Evolutionary conservation across 2,113 vertebrate species (phyloP).

Genomic region (Furnarius figulus): DNA sequence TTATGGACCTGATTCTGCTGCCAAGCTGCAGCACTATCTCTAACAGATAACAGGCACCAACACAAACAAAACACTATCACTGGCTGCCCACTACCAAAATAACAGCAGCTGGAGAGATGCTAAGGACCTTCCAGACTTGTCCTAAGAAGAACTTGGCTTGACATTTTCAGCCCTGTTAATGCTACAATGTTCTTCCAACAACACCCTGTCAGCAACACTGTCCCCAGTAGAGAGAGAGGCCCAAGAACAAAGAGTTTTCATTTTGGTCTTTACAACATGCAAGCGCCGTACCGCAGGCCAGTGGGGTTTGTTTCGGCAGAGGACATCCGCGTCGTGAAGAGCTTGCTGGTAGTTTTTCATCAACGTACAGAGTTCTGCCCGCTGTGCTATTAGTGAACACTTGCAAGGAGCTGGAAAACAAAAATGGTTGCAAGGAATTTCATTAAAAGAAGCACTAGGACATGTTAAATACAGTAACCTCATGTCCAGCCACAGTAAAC

Average conservation of each 20-base stretch:
- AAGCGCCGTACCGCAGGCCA: slow-evolving; percentile 79
- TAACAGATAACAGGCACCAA: background rate
- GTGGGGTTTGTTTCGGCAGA: slow-evolving; percentile 81
- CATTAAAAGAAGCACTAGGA: background rate
- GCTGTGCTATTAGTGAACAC: slow-evolving; percentile 77
- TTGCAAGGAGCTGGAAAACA: slow-evolving; percentile 80
- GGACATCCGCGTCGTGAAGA: slow-evolving; percentile 75
- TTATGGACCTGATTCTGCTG: background rate
- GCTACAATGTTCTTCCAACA: background rate
- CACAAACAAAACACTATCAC: background rate
- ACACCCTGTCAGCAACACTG: background rate
- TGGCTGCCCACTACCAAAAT: background rate
- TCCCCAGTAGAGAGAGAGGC: background rate
- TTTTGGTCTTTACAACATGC: background rate
- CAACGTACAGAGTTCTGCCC: slow-evolving; percentile 81
- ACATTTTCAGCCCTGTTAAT: background rate
- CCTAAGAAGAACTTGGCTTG: background rate
- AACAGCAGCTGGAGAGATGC: background rate
- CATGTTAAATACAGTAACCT: background rate
- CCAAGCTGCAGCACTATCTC: background rate
- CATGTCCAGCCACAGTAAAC: background rate
- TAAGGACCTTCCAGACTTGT: background rate
- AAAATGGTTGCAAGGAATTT: background rate
- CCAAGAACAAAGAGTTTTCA: background rate
- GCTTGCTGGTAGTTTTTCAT: slow-evolving; percentile 86